These are phyloP conservation scores for Torymus tubicola DNA, from an alignment of 2,888 invertebrate genomes.

Conservation along the genomic window DNA sequence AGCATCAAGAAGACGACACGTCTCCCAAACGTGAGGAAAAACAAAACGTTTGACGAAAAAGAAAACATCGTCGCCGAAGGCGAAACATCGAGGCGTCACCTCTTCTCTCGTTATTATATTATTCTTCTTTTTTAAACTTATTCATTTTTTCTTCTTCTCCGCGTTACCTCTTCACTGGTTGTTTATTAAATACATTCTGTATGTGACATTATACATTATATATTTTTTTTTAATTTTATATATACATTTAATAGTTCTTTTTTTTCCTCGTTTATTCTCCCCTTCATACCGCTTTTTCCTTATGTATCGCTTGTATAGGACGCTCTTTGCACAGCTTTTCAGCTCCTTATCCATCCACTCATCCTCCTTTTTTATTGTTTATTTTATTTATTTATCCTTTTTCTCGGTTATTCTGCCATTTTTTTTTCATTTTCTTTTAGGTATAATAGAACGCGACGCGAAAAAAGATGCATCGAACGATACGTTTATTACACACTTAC, in stretches of 20 bases:
- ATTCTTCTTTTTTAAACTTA: neutral
- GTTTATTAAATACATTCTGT: slow-evolving; percentile 71
- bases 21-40: neutral
- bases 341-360: slow-evolving; percentile 2
- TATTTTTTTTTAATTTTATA: slow-evolving; percentile 57
- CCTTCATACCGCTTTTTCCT: too few species aligned
- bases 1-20: too few species aligned
- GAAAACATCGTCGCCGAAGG: slow-evolving; percentile 24
- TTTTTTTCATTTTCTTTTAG: slow-evolving; percentile 3
- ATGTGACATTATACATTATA: slow-evolving; percentile 66
- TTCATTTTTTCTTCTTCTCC: neutral
- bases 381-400: neutral
- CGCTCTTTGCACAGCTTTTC: slow-evolving; percentile 14
- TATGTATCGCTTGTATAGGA: slow-evolving; percentile 29
- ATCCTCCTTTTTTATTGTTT: neutral
- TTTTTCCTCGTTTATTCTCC: slow-evolving; percentile 44
- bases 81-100: slow-evolving; percentile 16
- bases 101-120: neutral
- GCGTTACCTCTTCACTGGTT: neutral
- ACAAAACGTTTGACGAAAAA: slow-evolving; percentile 13
- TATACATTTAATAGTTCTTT: slow-evolving; percentile 70
- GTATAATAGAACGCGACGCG: slow-evolving; percentile 37
- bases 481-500: slow-evolving; percentile 48
- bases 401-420: neutral
- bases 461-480: slow-evolving; percentile 42